These are phyloP conservation scores for Tinea semifulvella DNA, from an alignment of 2,888 invertebrate genomes.

Conservation along the genomic window DNA sequence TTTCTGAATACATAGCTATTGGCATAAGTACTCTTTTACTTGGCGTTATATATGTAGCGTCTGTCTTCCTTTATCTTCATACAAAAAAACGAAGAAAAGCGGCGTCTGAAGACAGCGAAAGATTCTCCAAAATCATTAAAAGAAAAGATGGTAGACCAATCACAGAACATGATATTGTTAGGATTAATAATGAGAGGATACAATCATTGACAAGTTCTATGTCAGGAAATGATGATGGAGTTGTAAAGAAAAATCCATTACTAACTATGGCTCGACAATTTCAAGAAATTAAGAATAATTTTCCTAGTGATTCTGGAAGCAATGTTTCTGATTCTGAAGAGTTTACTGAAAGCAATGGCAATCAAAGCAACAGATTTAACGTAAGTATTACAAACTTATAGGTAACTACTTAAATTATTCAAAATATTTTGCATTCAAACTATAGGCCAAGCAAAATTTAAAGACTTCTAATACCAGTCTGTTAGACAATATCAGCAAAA, in stretches of 20 bases:
- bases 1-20: constrained; percentile 84
- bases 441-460: background rate
- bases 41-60: constrained; percentile 87
- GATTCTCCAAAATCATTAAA: constrained; percentile 39
- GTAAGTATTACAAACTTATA: constrained; percentile 28
- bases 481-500: too few species aligned
- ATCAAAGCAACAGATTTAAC: constrained; percentile 40
- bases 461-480: too few species aligned
- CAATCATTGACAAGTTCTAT: constrained; percentile 49
- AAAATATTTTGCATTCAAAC: background rate
- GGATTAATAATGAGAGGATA: constrained; percentile 51
- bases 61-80: constrained; percentile 84
- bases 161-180: constrained; percentile 52
- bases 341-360: constrained; percentile 47
- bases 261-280: constrained; percentile 71
- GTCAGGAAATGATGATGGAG: constrained; percentile 71
- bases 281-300: constrained; percentile 48
- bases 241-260: constrained; percentile 82
- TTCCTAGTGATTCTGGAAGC: constrained; percentile 63
- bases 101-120: constrained; percentile 48
- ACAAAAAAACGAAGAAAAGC: constrained; percentile 72
- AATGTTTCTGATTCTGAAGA: constrained; percentile 74
- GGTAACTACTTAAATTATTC: background rate
- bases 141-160: constrained; percentile 49
- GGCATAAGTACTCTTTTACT: constrained; percentile 84